These are phyloP conservation scores for Mobula birostris DNA, from an alignment of 2,113 vertebrate species.

Conservation along the genomic window DNA sequence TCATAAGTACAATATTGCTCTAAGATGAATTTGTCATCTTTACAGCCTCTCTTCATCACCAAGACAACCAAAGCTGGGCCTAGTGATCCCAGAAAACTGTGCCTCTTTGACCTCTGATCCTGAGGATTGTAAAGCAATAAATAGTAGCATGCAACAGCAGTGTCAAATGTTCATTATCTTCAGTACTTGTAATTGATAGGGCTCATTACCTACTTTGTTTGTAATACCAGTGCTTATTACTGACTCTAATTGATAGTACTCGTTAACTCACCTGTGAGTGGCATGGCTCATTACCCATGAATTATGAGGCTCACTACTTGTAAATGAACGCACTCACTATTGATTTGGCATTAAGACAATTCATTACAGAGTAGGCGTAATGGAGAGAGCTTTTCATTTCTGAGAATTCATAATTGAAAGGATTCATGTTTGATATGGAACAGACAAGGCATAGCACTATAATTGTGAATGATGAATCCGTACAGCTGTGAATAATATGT, in stretches of 20 bases:
- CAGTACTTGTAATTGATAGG: conserved; percentile 3
- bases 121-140: background rate
- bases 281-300: conserved; percentile 1
- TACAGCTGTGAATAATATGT: background rate
- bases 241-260: conserved; percentile 19
- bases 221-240: conserved; percentile 8
- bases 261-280: conserved; percentile 31
- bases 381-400: conserved; percentile 5
- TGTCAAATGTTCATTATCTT: background rate
- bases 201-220: conserved; percentile 31
- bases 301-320: conserved; percentile 5
- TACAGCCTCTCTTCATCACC: background rate
- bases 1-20: background rate
- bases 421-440: background rate
- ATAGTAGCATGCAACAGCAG: background rate
- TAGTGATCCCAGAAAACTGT: background rate
- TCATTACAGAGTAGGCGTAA: background rate
- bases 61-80: background rate
- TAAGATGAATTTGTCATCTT: background rate
- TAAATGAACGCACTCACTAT: background rate
- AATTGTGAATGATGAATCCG: background rate
- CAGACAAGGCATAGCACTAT: background rate
- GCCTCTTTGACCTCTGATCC: background rate
- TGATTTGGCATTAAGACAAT: conserved; percentile 7
- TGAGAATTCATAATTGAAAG: background rate